Conservation (phyloP, 2,797 vertebrate genomes). For the Enteromius viviparus region DNA sequence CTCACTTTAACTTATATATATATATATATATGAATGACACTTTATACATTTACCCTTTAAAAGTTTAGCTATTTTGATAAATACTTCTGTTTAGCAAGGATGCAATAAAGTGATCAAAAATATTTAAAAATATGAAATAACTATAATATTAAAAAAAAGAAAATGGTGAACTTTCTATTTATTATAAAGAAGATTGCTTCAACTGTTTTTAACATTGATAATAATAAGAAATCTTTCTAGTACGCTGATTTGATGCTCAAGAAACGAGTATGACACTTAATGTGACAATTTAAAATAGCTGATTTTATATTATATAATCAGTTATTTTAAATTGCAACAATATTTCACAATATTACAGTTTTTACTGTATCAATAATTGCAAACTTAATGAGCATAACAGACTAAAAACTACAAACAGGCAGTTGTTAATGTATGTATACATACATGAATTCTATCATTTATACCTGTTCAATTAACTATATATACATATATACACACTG, state of each 20-base stretch:
- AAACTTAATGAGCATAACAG: background rate
- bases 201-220: background rate
- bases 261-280: no score
- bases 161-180: background rate
- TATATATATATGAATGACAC: background rate
- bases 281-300: background rate
- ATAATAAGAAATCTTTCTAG: background rate
- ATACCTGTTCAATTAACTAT: background rate
- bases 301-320: background rate
- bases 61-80: background rate
- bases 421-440: background rate
- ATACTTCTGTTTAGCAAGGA: background rate
- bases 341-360: background rate
- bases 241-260: no score
- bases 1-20: background rate
- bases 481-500: constrained; percentile 2
- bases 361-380: constrained; percentile 1
- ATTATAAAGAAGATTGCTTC: background rate
- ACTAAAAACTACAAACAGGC: background rate
- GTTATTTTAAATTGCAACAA: background rate
- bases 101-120: background rate
- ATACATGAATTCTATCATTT: background rate
- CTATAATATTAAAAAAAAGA: background rate
- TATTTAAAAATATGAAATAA: background rate
- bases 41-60: background rate